A percentile compares a stretch with the other conserved stretches of the same genome.
phyloP scores from a whole-genome alignment of 1,140 invertebrate genomes.

The Brachionus angularis region DNA sequence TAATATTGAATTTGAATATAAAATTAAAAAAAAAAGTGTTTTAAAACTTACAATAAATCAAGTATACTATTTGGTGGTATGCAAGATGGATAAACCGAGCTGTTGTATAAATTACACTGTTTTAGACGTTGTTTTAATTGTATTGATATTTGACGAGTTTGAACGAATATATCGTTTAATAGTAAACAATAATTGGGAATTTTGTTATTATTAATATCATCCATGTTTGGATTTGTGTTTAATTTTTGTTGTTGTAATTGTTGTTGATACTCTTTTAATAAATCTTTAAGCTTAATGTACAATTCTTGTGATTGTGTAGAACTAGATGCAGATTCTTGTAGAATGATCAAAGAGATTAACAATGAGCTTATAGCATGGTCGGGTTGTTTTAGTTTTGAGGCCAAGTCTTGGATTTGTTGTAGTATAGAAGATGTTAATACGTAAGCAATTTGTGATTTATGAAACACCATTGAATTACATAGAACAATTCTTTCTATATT shows the following conservation, averaged over 20 bases:
- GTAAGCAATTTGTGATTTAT: conserved; percentile 37
- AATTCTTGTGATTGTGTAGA: not conserved
- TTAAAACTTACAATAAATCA: conserved; percentile 35
- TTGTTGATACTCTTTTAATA: conserved; percentile 28
- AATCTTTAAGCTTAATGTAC: conserved; percentile 16
- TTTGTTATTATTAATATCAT: not conserved
- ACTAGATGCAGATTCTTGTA: not conserved
- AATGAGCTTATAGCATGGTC: conserved; percentile 27
- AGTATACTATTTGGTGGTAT: conserved; percentile 41
- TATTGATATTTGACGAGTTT: conserved; percentile 32
- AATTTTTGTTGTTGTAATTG: conserved; percentile 4
- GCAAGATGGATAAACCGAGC: conserved; percentile 38
- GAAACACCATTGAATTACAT: conserved; percentile 37
- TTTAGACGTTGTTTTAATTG: conserved; percentile 41
- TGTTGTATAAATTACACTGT: conserved; percentile 43
- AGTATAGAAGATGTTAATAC: conserved; percentile 32
- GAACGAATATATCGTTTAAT: conserved; percentile 33
- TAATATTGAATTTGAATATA: not conserved
- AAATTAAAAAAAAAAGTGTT: not conserved
- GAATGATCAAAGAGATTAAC: not conserved
- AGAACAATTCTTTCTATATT: conserved; percentile 38
- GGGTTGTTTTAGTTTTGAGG: conserved; percentile 30
- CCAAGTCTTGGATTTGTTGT: conserved; percentile 38
- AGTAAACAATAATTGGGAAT: conserved; percentile 21
- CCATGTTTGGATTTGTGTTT: not conserved